A percentile compares a stretch with the other conserved stretches of the same genome.
Evolutionary conservation across 1,140 invertebrate species (phyloP).

Genomic region (Ganaspis sp.): DNA sequence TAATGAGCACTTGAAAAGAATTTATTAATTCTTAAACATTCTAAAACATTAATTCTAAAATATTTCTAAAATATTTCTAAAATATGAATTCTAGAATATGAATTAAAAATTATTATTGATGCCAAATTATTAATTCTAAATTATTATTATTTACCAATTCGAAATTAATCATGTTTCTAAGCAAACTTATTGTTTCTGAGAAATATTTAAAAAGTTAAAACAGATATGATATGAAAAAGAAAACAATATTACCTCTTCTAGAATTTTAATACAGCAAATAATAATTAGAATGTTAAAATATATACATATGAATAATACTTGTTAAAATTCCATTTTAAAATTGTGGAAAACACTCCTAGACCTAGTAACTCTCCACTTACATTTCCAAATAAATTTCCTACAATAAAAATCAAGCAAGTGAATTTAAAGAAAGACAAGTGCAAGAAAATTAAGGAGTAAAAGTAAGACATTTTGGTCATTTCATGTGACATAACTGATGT

Average conservation of each 20-base stretch:
- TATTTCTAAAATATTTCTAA: too few species aligned
- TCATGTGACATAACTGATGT: conserved; percentile 74
- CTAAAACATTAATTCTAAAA: too few species aligned
- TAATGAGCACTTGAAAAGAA: not conserved
- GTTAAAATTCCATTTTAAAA: not conserved
- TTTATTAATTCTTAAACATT: too few species aligned
- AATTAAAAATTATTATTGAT: too few species aligned
- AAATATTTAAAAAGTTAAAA: too few species aligned
- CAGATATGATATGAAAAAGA: not conserved
- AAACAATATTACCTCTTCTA: not conserved
- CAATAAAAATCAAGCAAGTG: conserved; percentile 41
- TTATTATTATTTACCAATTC: not conserved
- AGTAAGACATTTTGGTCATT: conserved; percentile 71
- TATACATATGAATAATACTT: not conserved
- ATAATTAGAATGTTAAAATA: not conserved
- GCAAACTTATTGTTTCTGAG: too few species aligned
- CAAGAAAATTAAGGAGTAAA: conserved; percentile 55
- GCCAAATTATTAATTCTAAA: too few species aligned
- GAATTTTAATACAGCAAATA: not conserved
- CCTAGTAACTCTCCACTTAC: not conserved
- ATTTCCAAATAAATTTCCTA: not conserved
- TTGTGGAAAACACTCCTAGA: not conserved
- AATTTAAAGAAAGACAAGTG: conserved; percentile 41
- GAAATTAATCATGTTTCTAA: not conserved
- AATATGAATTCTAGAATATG: too few species aligned